Conservation (phyloP, 2,888 invertebrate genomes). For the Neria commutata region DNA sequence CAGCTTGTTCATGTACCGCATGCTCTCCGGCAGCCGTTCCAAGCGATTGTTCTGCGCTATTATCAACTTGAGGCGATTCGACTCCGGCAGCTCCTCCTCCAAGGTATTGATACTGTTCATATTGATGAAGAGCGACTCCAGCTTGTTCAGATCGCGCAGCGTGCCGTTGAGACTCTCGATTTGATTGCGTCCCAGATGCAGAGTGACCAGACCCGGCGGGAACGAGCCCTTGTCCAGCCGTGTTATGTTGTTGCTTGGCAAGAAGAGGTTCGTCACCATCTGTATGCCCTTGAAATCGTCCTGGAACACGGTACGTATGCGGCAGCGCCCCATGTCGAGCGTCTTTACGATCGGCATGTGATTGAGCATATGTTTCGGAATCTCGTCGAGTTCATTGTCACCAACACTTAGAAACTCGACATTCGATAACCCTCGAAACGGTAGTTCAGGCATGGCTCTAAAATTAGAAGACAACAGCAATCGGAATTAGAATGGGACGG, state of each 20-base stretch:
- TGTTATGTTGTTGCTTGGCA: slow-evolving; percentile 78
- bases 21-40: slow-evolving; percentile 72
- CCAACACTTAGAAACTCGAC: slow-evolving; percentile 80
- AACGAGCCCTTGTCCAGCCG: slow-evolving; percentile 75
- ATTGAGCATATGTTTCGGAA: slow-evolving; percentile 77
- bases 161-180: slow-evolving; percentile 78
- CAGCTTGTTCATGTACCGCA: slow-evolving; percentile 72
- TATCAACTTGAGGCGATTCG: slow-evolving; percentile 69
- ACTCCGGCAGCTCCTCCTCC: slow-evolving; percentile 77
- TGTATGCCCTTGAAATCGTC: slow-evolving; percentile 77
- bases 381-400: slow-evolving; percentile 76
- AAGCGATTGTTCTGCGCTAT: slow-evolving; percentile 78
- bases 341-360: slow-evolving; percentile 80
- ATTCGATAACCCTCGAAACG: slow-evolving; percentile 76
- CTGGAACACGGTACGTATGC: slow-evolving; percentile 74
- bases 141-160: slow-evolving; percentile 72
- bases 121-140: slow-evolving; percentile 81
- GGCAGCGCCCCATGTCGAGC: slow-evolving; percentile 81
- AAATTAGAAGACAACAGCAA: slow-evolving; percentile 41
- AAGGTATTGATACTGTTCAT: slow-evolving; percentile 75
- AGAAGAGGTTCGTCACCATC: slow-evolving; percentile 71
- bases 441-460: slow-evolving; percentile 75
- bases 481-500: too few species aligned
- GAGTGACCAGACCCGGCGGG: slow-evolving; percentile 71
- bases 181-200: slow-evolving; percentile 79